Conservation (phyloP, 1,140 invertebrate genomes). For the Scylla paramamosain region DNA sequence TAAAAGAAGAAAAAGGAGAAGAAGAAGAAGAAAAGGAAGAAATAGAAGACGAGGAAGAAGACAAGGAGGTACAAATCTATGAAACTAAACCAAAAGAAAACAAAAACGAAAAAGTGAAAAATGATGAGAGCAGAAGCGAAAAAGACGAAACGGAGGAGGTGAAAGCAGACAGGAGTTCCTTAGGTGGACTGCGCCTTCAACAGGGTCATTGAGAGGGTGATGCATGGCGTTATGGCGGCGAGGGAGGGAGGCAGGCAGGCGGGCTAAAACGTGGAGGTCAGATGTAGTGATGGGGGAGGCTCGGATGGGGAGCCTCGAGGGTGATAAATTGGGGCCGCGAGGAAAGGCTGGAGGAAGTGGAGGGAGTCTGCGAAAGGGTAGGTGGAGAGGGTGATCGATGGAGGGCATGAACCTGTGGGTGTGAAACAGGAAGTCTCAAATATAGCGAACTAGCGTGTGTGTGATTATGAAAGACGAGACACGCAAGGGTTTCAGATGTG, state of each 20-base stretch:
- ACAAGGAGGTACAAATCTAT: neutral
- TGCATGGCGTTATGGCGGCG: neutral
- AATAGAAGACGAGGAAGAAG: neutral
- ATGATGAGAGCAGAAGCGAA: neutral
- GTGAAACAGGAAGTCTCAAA: neutral
- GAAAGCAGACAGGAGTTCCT: neutral
- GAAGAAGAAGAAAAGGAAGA: neutral
- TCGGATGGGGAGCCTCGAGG: neutral
- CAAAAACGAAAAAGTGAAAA: neutral
- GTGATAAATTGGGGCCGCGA: neutral
- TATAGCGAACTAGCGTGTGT: too few relatives aligned
- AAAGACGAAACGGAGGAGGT: neutral
- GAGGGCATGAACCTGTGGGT: neutral
- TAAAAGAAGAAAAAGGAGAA: neutral
- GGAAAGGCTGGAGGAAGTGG: neutral
- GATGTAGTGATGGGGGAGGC: neutral
- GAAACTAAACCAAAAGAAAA: too few relatives aligned
- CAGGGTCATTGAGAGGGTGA: neutral
- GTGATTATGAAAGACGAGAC: too few relatives aligned
- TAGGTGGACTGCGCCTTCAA: neutral
- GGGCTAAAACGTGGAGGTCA: neutral
- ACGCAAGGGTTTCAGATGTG: too few relatives aligned
- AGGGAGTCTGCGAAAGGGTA: neutral
- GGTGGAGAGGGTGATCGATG: neutral
- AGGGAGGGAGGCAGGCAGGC: neutral